Percentiles rank a stretch among this genome's conserved stretches.
Evolutionary conservation across 2,888 invertebrate genomes (phyloP).

Genomic region (Magallana nippona): DNA sequence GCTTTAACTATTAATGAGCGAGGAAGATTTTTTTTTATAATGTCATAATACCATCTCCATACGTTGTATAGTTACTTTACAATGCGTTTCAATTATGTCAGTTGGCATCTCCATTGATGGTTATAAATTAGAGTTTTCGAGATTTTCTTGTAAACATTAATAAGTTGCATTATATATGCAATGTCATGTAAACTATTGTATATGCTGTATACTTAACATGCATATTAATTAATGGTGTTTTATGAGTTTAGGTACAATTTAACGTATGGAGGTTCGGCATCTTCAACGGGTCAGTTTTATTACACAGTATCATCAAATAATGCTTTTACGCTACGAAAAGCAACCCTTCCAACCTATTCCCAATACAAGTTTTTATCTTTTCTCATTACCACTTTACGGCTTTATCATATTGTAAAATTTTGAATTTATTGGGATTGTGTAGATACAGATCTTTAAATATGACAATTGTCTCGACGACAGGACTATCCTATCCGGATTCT

Average conservation of each 20-base stretch:
- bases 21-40: background rate
- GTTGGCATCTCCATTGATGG: no score
- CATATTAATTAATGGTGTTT: background rate
- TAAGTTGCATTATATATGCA: no score
- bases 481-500: slow-evolving; percentile 44
- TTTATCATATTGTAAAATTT: no score
- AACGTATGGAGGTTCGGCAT: slow-evolving; percentile 43
- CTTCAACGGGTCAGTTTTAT: slow-evolving; percentile 25
- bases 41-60: background rate
- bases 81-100: no score
- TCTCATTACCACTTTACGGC: no score
- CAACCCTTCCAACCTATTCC: background rate
- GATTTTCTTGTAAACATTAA: no score
- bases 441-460: no score
- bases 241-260: slow-evolving; percentile 41
- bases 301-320: background rate
- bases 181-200: no score
- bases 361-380: background rate
- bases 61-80: no score
- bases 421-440: no score
- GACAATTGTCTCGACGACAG: background rate
- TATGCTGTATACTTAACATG: no score
- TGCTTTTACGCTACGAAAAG: background rate
- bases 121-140: no score
- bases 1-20: background rate